These are phyloP conservation scores for Hoplostethus mediterraneus DNA, from an alignment of 2,797 vertebrate species.

Conservation along the genomic window DNA sequence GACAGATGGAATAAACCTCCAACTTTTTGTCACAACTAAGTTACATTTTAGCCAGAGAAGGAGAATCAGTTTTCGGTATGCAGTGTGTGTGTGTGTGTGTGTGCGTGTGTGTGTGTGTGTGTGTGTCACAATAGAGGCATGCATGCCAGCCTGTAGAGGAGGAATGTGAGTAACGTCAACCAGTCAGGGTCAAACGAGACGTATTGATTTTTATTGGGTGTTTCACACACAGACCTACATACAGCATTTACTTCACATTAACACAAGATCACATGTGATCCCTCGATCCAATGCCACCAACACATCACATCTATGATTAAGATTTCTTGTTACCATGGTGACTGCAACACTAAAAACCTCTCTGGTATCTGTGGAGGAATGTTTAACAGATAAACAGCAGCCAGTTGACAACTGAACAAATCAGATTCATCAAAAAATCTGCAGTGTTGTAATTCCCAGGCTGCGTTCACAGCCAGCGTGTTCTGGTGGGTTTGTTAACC, in stretches of 20 bases:
- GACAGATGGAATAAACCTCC: not conserved
- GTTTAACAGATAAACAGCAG: constrained; percentile 46
- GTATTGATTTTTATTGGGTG: constrained; percentile 58
- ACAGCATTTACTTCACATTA: constrained; percentile 60
- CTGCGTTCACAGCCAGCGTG: constrained; percentile 1
- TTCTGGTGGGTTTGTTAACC: too few species aligned
- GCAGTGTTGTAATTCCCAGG: not conserved
- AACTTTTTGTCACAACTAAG: not conserved
- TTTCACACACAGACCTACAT: constrained; percentile 47
- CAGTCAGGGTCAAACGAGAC: constrained; percentile 18
- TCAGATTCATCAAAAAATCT: constrained; percentile 4
- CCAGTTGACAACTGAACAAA: constrained; percentile 29
- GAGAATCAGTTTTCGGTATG: too few species aligned
- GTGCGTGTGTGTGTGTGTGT: not conserved
- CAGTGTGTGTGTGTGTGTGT: not conserved
- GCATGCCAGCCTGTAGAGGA: not conserved
- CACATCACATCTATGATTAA: constrained; percentile 37
- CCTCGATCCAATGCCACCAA: constrained; percentile 23
- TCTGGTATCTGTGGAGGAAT: constrained; percentile 21
- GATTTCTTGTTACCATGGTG: constrained; percentile 68
- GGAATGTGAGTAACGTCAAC: constrained; percentile 21
- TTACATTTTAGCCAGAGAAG: too few species aligned
- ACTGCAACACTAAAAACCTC: constrained; percentile 41
- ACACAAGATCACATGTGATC: constrained; percentile 60
- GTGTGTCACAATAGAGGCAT: not conserved